Evolutionary conservation across 1,140 invertebrate genomes (phyloP).

Genomic region (Stegodyphus mimosarum): DNA sequence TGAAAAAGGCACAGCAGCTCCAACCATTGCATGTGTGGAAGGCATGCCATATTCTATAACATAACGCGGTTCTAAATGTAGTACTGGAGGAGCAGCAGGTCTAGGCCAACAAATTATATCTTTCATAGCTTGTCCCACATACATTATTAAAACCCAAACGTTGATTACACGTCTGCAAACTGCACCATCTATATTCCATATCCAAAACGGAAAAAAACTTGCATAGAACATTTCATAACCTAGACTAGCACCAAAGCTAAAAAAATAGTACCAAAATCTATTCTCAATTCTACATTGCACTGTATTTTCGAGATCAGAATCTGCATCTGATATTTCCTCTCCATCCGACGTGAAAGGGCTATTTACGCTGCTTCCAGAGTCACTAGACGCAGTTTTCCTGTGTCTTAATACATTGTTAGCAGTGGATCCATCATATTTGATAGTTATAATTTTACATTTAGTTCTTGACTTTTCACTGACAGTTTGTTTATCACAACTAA

Average conservation of each 20-base stretch:
- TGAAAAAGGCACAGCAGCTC: slow-evolving; percentile 85
- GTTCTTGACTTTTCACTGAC: slow-evolving; percentile 15
- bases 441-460: slow-evolving; percentile 28
- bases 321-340: slow-evolving; percentile 56
- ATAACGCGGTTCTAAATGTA: slow-evolving; percentile 86
- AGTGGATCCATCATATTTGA: slow-evolving; percentile 14
- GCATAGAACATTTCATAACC: slow-evolving; percentile 92
- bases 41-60: slow-evolving; percentile 92
- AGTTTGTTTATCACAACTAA: slow-evolving; percentile 17
- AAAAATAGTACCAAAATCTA: slow-evolving; percentile 87
- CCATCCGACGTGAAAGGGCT: slow-evolving; percentile 50
- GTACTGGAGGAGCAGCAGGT: slow-evolving; percentile 82
- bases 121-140: slow-evolving; percentile 87
- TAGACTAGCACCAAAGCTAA: slow-evolving; percentile 82
- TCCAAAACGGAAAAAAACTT: slow-evolving; percentile 88
- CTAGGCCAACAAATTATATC: slow-evolving; percentile 87
- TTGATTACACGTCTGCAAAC: slow-evolving; percentile 82
- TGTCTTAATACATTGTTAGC: slow-evolving; percentile 19
- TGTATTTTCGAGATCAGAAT: slow-evolving; percentile 64
- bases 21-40: slow-evolving; percentile 93
- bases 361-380: slow-evolving; percentile 28
- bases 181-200: slow-evolving; percentile 90
- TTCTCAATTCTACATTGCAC: slow-evolving; percentile 75
- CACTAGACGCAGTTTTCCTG: slow-evolving; percentile 35
- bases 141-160: slow-evolving; percentile 88